Base-by-base conservation (phyloP, 2,113 vertebrate genomes). In the Chaetops frenatus region DNA sequence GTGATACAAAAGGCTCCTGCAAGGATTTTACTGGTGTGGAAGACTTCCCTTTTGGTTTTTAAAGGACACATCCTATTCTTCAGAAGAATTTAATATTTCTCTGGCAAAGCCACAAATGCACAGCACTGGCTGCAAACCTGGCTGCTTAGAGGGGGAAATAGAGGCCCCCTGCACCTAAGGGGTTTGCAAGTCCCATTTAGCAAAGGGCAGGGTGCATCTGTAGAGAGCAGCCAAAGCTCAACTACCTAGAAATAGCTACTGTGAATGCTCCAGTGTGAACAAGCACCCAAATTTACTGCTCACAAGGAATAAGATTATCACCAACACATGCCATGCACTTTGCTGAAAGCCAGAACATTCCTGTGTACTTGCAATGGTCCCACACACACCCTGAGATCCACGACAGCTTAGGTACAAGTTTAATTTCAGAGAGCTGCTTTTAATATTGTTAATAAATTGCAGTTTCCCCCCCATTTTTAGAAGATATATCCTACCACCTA, bases 321-420 rank as follows among this genome's bases (percentile, higher is more conserved):
- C 38, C 22, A 66, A 15, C 22, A 58, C 19, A 31, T 21, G 7
- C 45, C 67, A 9, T 15, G 14, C 23, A 18, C 42, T 91, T 57
- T 36, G 28, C 12, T 33, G 38, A 64, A 35, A 87, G 61, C 42
- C 80, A 77, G 45, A 51, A 42, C 9, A 2, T 33, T 42, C 23
- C 38, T 38, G 21, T 18, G 10, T 29, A 4, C 12, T 60, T 53
- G 25, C 12, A 57, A 2, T 5, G 9, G 28, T 58, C 27, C 6
- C 70, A 12, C 62, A 61, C 38, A 11, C 4, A 1, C 5, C 3
- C 35, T 0, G 1, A 57, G 20, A 33, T 12, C 50, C 45, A 2
- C 5, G 20, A 22, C 13, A 28, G 17, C 40, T 77, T 31, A 12
- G 15, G 27, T 8, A 18, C 15, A 33, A 50, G 12, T 20, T 24